Base-by-base conservation (phyloP, 2,888 invertebrate species). In the Heliconius aoede region DNA sequence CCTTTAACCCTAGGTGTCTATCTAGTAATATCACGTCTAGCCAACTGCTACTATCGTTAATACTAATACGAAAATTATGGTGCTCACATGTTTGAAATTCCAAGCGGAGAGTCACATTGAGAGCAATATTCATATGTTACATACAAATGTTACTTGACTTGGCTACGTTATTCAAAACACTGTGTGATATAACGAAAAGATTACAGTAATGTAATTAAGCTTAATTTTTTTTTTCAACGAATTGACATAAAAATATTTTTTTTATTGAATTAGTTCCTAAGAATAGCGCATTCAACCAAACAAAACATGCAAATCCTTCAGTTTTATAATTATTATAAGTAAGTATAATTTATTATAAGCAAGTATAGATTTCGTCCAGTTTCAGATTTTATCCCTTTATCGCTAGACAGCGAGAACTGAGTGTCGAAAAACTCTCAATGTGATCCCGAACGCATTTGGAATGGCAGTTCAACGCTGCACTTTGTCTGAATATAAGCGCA, bases 61-160 rank as follows among this genome's bases (percentile, higher is more conserved):
- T 78, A 79, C 76, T 79, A 79, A 74, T 74, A 79, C 32, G 18
- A 67, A 58, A 74, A 74, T 79, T 74, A 78, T 73, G 72, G 67
- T 68, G 36, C 71, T 71, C 67, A 72, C 72, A 65, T 62, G 76
- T 51, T 74, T 67, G 62, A 58, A 71, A 78, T 73, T 69, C 67
- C 28, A 72, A 72, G 46, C 58, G 61, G n/a, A 64, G 24, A 64
- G 30, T 58, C n/a, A 21, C 78, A 80, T 80, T 74, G 78, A 67
- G 71, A 76, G 60, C 73, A 32, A 80, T 79, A 76, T 80, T 68
- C 77, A 78, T 76, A 77, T 30, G 30, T 81, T 67, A 73, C 36
- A 30, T 24, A 30, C n/a, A 40, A 72, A 72, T 24, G 18, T 15
- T 24, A 11, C 24, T 72, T 58, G 15, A 18, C 13, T 2, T 72